Conservation (phyloP, 2,113 vertebrate species). For the Chamaea fasciata region DNA sequence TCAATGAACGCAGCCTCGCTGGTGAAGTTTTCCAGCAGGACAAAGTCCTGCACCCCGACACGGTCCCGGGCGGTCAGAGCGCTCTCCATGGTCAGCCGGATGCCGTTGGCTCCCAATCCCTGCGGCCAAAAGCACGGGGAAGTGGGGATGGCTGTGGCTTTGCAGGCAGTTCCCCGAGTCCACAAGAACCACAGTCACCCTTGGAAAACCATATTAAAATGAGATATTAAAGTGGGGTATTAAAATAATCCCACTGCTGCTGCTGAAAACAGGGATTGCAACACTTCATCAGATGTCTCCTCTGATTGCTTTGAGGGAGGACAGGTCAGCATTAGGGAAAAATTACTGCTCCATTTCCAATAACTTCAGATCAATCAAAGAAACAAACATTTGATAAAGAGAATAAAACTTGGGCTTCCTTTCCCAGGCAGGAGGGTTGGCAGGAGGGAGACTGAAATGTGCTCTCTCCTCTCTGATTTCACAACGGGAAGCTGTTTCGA, state of each 20-base stretch:
- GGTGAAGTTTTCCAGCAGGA: constrained; percentile 96
- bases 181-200: neutral
- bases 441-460: neutral
- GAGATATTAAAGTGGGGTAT: neutral
- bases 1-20: constrained; percentile 95
- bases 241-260: neutral
- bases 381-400: neutral
- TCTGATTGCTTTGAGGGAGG: neutral
- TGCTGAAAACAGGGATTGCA: accelerated
- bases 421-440: neutral
- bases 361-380: neutral
- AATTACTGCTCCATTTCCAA: neutral
- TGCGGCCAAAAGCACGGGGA: constrained; percentile 35
- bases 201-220: neutral
- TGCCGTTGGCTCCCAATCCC: constrained; percentile 86
- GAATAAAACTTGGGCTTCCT: neutral
- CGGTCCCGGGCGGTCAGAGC: constrained; percentile 96
- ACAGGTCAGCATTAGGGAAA: neutral
- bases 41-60: constrained; percentile 96
- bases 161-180: neutral
- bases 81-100: constrained; percentile 93
- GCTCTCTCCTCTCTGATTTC: neutral
- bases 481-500: neutral
- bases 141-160: neutral
- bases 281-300: neutral